Evolutionary conservation across 1,140 invertebrate genomes (phyloP).

Genomic region (Dinoponera quadriceps): DNA sequence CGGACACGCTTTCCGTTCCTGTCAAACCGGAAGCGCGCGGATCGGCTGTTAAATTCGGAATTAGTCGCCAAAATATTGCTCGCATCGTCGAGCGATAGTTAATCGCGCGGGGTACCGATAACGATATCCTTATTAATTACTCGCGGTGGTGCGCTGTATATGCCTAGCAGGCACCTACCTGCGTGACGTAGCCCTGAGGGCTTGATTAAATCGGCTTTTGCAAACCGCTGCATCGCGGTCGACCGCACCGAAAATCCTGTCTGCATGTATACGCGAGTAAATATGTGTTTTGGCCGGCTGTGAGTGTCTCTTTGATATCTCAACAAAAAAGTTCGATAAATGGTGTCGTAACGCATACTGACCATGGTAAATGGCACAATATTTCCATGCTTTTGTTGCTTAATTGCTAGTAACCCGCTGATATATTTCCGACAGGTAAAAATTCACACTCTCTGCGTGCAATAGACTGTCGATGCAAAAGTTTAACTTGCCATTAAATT

Average conservation of each 20-base stretch:
- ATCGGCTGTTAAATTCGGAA: neutral
- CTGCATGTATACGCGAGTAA: neutral
- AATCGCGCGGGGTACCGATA: neutral
- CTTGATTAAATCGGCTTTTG: conserved; percentile 54
- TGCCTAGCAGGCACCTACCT: conserved; percentile 13
- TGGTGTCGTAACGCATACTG: neutral
- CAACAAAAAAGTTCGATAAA: neutral
- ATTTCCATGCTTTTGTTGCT: neutral
- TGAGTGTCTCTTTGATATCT: conserved; percentile 7
- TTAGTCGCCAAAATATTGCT: neutral
- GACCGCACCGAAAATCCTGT: conserved; percentile 14
- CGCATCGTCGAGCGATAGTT: neutral
- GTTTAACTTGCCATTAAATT: too few species aligned
- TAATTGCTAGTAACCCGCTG: neutral
- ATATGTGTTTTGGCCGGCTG: neutral
- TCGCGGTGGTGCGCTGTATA: conserved; percentile 16
- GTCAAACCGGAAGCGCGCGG: neutral
- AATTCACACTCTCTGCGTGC: neutral
- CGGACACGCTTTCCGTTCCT: neutral
- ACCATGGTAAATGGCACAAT: neutral
- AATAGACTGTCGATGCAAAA: neutral
- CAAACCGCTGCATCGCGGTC: conserved; percentile 8
- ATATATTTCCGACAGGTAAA: neutral
- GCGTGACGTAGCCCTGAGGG: conserved; percentile 17
- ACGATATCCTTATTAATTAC: conserved; percentile 43